Conservation (phyloP, 1,140 invertebrate genomes). For the Akabosia matsudoensis region DNA sequence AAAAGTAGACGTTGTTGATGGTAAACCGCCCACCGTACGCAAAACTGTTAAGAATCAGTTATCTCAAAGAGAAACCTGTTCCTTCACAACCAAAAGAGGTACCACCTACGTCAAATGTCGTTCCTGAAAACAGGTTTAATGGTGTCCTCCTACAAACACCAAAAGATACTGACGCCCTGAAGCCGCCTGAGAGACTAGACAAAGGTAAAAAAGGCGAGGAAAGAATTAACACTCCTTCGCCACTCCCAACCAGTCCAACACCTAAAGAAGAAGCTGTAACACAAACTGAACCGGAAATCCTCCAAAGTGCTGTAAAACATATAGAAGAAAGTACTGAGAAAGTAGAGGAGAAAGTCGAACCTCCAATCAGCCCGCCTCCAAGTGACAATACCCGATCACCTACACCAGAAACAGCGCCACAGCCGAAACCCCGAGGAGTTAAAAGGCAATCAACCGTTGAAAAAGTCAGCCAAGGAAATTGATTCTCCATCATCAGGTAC, state of each 20-base stretch:
- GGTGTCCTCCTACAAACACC: neutral
- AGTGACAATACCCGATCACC: neutral
- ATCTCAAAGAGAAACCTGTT: neutral
- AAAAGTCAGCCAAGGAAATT: neutral
- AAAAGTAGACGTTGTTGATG: neutral
- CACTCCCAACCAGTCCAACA: neutral
- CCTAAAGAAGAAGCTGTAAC: neutral
- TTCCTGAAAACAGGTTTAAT: constrained; percentile 5
- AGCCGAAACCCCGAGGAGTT: neutral
- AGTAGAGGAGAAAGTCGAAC: neutral
- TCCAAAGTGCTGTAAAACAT: neutral
- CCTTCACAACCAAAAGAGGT: neutral
- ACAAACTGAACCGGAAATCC: no score
- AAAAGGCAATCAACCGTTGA: neutral
- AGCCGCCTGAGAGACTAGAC: neutral
- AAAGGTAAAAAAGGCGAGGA: neutral
- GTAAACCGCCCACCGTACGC: neutral
- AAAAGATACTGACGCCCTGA: neutral
- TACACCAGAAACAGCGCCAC: neutral
- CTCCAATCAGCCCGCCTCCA: neutral
- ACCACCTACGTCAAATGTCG: neutral
- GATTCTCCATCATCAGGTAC: neutral
- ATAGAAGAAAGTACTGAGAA: neutral
- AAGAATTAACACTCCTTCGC: neutral
- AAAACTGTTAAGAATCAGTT: neutral